Evolutionary conservation across 1,140 invertebrate genomes (phyloP), one percentile per base, ranked within the genome.

Genomic region (Lerema accius): DNA sequence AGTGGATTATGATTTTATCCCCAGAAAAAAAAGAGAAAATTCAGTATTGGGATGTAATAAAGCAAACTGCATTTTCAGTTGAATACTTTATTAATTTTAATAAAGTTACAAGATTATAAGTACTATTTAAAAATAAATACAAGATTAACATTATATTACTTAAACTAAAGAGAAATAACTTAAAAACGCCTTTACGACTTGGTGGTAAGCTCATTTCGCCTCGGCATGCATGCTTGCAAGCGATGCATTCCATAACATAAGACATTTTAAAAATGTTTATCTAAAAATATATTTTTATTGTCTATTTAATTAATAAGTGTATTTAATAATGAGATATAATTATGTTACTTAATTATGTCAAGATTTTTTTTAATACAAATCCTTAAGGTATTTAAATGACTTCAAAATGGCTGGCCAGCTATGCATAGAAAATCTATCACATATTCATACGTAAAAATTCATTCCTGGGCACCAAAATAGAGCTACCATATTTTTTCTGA

Each of bases 101-200:
- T 69, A 66, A 49, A 9, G 43, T 62, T 67, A 72, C 64, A 72
- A 37, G 42, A 53, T 73, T 67, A 51, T 65, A 68, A 65, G 69
- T 71, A 71, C 43, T 69, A 63, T 53, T 71, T 65, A 65, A 70
- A 61, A 75, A 72, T 76, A 72, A 76, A 76, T 76, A 76, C 64
- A 69, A 56, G 51, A 67, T 32, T 9, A 32, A 32, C 28, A 9
- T 32, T 53, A 59, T 16, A 42, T 32, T 7, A 15, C 40, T 50
- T 65, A 49, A 16, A 43, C 6, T 51, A 35, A 48, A 59, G 6
- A 59, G 32, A 35, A 48, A 59, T 35, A 37, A 59, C 42, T 35
- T 43, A 42, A 43, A 59, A 53, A 53, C 2, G 5, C 46, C 43
- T 39, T 42, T 26, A 46, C 40, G 15, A 35, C 11, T 35, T 35